These are phyloP conservation scores for Raillietiella orientalis DNA, from an alignment of 2,888 invertebrate species.

Conservation along the genomic window DNA sequence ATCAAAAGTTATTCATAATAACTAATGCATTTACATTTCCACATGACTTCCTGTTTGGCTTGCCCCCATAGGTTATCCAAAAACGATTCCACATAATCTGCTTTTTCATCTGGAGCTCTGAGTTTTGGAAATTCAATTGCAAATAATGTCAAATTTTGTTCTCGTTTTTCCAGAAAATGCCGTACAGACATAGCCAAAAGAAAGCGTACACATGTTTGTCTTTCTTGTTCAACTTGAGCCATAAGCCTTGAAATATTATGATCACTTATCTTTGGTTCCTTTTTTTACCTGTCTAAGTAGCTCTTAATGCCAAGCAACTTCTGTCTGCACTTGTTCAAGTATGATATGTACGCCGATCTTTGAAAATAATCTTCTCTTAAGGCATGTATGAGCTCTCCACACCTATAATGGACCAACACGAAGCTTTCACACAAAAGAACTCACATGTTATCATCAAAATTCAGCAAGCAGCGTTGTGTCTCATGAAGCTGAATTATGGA, in stretches of 20 bases:
- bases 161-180: conserved; percentile 45
- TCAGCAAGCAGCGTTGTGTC: conserved; percentile 38
- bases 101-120: conserved; percentile 60
- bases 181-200: conserved; percentile 38
- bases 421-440: conserved; percentile 5
- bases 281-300: conserved; percentile 26
- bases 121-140: conserved; percentile 43
- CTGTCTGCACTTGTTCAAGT: conserved; percentile 44
- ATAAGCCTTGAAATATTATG: conserved; percentile 14
- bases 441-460: conserved; percentile 28
- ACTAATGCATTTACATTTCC: no score
- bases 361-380: conserved; percentile 39
- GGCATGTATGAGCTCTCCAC: conserved; percentile 33
- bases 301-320: conserved; percentile 37
- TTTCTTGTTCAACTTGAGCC: conserved; percentile 28
- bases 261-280: conserved; percentile 12
- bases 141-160: conserved; percentile 33
- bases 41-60: conserved; percentile 13
- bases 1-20: no score
- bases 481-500: conserved; percentile 47
- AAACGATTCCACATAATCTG: conserved; percentile 51
- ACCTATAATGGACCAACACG: conserved; percentile 15
- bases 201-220: conserved; percentile 33
- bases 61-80: conserved; percentile 17
- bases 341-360: conserved; percentile 44